Conservation (phyloP, 2,113 vertebrate species). For the Tympanuchus pallidicinctus region DNA sequence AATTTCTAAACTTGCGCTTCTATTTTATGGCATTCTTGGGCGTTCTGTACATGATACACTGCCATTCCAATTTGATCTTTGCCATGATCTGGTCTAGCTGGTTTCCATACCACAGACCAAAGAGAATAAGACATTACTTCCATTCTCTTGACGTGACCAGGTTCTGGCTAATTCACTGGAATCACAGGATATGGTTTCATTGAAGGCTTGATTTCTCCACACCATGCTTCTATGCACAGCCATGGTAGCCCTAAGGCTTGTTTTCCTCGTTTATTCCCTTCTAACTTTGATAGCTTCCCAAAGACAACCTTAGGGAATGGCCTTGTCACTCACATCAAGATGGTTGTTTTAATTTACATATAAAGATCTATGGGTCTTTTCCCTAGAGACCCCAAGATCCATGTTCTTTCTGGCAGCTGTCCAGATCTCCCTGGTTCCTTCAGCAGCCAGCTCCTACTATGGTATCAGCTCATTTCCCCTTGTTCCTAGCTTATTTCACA, state of each 20-base stretch:
- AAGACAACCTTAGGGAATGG: not conserved
- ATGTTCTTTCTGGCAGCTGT: not conserved
- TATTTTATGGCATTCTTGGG: not conserved
- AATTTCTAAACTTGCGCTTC: not conserved
- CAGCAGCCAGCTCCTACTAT: not conserved
- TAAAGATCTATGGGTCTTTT: not conserved
- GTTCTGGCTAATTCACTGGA: not conserved
- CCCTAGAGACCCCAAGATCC: not conserved
- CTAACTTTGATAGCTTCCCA: not conserved
- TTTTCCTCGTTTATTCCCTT: not conserved
- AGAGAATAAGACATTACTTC: not conserved
- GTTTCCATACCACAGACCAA: not conserved
- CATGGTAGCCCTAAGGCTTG: accelerated
- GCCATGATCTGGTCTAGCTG: not conserved
- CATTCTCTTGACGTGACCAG: accelerated
- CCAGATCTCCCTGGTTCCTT: not conserved
- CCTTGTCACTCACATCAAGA: not conserved
- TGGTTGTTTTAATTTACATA: accelerated
- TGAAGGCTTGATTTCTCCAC: not conserved
- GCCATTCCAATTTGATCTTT: not conserved
- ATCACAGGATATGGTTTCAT: not conserved
- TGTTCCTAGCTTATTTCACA: not conserved
- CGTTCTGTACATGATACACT: accelerated
- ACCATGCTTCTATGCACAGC: not conserved
- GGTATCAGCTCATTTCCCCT: accelerated